phyloP scores from a whole-genome alignment of 2,113 vertebrate genomes.

The Dinomys branickii region DNA sequence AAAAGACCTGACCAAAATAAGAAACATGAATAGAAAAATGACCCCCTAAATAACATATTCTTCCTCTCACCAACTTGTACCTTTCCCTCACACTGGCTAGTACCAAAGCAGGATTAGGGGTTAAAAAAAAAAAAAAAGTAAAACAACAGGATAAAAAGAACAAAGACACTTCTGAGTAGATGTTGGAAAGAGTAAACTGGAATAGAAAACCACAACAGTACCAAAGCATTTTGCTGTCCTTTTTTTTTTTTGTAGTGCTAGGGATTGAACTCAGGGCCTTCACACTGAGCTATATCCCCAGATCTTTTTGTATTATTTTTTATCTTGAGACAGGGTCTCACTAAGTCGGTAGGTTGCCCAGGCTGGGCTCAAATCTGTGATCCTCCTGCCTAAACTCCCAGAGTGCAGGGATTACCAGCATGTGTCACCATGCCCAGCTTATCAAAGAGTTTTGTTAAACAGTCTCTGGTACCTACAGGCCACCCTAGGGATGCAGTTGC shows the following conservation, averaged over 20 bases:
- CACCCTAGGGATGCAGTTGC: neutral
- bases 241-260: neutral
- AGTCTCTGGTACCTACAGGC: constrained; percentile 5
- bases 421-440: neutral
- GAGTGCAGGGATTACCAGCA: neutral
- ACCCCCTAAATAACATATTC: constrained; percentile 21
- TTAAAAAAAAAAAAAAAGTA: neutral
- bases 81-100: constrained; percentile 39
- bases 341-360: neutral
- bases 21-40: constrained; percentile 63
- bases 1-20: constrained; percentile 79
- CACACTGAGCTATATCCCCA: neutral
- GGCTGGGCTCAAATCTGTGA: neutral
- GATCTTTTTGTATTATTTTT: neutral
- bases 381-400: neutral
- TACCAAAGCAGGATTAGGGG: constrained; percentile 54
- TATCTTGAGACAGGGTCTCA: neutral
- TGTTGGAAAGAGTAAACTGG: constrained; percentile 34
- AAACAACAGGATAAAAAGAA: constrained; percentile 60
- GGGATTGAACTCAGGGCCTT: neutral
- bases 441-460: constrained; percentile 49
- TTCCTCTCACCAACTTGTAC: constrained; percentile 54
- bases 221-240: neutral
- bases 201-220: constrained; percentile 71
- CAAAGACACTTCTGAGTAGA: constrained; percentile 61